These are phyloP conservation scores for Leistus spinibarbis DNA, from an alignment of 2,888 invertebrate species.

Conservation along the genomic window DNA sequence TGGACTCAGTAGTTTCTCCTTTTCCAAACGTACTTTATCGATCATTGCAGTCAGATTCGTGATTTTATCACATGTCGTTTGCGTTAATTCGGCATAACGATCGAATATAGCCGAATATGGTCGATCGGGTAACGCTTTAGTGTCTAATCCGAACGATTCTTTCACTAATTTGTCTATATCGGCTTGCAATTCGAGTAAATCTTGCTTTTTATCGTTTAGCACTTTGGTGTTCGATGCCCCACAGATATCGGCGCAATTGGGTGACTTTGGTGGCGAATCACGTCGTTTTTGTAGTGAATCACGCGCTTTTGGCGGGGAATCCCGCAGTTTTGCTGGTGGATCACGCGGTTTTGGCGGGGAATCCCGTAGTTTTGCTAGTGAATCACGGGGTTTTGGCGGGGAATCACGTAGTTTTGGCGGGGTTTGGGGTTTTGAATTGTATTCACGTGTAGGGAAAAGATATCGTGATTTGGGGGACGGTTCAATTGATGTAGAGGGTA, in stretches of 20 bases:
- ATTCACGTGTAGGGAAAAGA: background rate
- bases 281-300: too few species aligned
- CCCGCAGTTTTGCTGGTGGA: too few species aligned
- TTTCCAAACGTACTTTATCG: constrained; percentile 64
- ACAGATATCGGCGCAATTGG: background rate
- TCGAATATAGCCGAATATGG: constrained; percentile 34
- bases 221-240: background rate
- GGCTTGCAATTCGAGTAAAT: background rate
- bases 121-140: background rate
- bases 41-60: constrained; percentile 63
- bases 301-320: too few species aligned
- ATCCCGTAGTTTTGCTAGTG: too few species aligned
- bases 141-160: background rate
- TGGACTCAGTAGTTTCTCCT: constrained; percentile 58
- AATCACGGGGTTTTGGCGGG: too few species aligned
- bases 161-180: background rate
- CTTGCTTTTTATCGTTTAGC: background rate
- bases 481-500: background rate
- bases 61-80: constrained; percentile 63
- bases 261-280: too few species aligned
- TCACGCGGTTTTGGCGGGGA: too few species aligned
- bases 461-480: background rate
- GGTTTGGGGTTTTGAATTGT: too few species aligned
- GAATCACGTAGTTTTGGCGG: too few species aligned
- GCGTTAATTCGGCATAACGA: constrained; percentile 62